Evolutionary conservation across 1,140 invertebrate species (phyloP), one percentile per base, ranked within the genome.

Genomic region (Ceratitis capitata): DNA sequence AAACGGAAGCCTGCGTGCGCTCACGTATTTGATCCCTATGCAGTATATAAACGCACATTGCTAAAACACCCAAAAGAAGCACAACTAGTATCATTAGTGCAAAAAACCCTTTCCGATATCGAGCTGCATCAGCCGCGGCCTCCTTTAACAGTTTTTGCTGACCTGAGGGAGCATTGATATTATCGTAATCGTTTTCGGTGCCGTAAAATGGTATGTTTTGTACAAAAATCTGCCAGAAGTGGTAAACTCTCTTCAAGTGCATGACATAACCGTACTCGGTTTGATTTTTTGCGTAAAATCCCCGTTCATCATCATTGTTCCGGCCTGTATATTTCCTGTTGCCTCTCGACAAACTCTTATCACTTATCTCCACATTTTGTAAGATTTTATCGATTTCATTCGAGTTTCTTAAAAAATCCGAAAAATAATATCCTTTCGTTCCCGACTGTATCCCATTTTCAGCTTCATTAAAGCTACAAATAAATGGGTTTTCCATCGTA

Each of bases 401-500:
- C 74, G 29, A 32, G 85, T 32, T 78, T 86, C 85, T 61, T 16
- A 47, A 53, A 26, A 85, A 82, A 49, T 64, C 23, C 14, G 26
- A 32, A 19, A 49, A 69, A 49, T 69, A 64, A 16, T 35, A n/a
- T 51, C 3, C 14, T 19, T 39, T 39, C 32, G 19, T 42, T 51
- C 56, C 49, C 23, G 42, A n/a, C 5, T 23, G 42, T 2, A 23
- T 19, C 1, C 29, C 32, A 19, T 88, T 89, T 6, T 83, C 82
- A 23, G 83, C 85, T 83, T 92, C 88, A 3, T 91, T 91, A 85
- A 93, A 85, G 58, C 91, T 89, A 85, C 93, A 91, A 45, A 93
- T 91, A 69, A 92, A 93, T 39, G 91, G 89, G 32, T 92, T 92
- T 7, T 93, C 90, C 1, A 88, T 85, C n/a, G 91, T 93, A 87